A percentile compares a stretch with the other conserved stretches of the same genome.
Evolutionary conservation across 37 sponge, comb jelly and placozoan genomes (phyloP).

Genomic region (Beroe ovata): DNA sequence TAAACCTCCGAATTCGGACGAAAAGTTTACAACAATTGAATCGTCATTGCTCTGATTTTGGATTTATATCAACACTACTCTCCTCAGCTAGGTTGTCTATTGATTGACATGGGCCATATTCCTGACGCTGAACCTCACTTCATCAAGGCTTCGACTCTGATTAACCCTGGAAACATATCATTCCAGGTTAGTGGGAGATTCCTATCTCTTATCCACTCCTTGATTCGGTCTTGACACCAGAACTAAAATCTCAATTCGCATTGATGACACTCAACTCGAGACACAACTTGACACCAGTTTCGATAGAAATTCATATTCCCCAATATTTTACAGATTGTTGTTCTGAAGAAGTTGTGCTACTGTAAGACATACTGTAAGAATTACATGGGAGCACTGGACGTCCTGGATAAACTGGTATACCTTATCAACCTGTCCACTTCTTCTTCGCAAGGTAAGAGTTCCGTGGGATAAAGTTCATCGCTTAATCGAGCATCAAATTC

Average conservation of each 20-base stretch:
- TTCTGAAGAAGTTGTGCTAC: constrained; percentile 48
- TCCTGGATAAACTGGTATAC: constrained; percentile 37
- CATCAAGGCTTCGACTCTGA: constrained; percentile 22
- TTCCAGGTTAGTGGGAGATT: no score
- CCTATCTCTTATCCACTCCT: no score
- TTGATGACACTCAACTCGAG: no score
- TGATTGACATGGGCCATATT: constrained; percentile 37
- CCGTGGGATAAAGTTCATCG: no score
- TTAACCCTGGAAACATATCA: constrained; percentile 53
- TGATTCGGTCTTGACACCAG: no score
- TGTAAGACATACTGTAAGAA: constrained; percentile 45
- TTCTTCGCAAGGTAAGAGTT: neutral
- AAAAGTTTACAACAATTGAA: no score
- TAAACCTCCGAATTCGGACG: no score
- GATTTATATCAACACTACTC: no score
- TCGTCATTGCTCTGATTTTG: no score
- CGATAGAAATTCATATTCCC: neutral
- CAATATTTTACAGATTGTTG: constrained; percentile 16
- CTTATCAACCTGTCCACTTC: constrained; percentile 35
- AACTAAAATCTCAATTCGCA: no score
- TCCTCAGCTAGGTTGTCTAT: constrained; percentile 45
- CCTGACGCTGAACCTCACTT: constrained; percentile 64
- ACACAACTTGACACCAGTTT: neutral
- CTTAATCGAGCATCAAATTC: no score
- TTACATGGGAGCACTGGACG: constrained; percentile 60